Conservation (phyloP, 2,888 invertebrate species). For the Strigamia maritima region DNA sequence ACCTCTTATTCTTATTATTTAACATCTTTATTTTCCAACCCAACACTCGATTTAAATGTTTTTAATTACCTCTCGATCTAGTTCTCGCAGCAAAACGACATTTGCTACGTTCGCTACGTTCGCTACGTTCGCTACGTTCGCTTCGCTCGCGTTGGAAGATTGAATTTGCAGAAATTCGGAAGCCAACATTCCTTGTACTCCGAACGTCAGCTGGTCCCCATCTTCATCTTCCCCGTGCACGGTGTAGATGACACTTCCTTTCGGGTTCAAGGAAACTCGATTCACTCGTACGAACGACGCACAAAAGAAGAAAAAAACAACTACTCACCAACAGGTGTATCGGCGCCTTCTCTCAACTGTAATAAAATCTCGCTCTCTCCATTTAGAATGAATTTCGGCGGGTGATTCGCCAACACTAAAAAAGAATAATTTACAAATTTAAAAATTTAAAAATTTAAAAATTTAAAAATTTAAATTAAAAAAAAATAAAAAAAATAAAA, state of each 20-base stretch:
- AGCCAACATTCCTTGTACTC: slow-evolving; percentile 68
- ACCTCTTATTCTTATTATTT: no score
- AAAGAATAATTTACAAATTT: not conserved
- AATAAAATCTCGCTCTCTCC: slow-evolving; percentile 88
- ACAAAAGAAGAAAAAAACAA: not conserved
- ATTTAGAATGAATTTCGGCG: slow-evolving; percentile 76
- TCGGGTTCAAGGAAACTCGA: slow-evolving; percentile 44
- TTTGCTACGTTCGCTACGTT: slow-evolving; percentile 83
- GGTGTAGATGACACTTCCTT: slow-evolving; percentile 78
- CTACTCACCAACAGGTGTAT: slow-evolving; percentile 68
- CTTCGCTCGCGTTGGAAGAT: slow-evolving; percentile 69
- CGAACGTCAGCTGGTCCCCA: slow-evolving; percentile 77
- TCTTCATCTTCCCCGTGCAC: slow-evolving; percentile 80
- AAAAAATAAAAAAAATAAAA: not conserved
- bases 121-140: slow-evolving; percentile 83
- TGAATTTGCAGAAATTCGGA: slow-evolving; percentile 81
- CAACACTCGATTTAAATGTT: no score
- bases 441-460: not conserved
- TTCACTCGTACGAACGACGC: not conserved
- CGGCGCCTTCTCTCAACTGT: slow-evolving; percentile 79
- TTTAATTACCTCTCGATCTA: slow-evolving; percentile 75
- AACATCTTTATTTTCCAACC: no score
- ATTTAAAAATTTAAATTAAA: not conserved
- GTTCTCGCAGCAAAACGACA: slow-evolving; percentile 79
- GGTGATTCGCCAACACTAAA: slow-evolving; percentile 60